Evolutionary conservation across 2,888 invertebrate species (phyloP), one percentile per base, ranked within the genome.

Genomic region (Andrena bucephala): DNA sequence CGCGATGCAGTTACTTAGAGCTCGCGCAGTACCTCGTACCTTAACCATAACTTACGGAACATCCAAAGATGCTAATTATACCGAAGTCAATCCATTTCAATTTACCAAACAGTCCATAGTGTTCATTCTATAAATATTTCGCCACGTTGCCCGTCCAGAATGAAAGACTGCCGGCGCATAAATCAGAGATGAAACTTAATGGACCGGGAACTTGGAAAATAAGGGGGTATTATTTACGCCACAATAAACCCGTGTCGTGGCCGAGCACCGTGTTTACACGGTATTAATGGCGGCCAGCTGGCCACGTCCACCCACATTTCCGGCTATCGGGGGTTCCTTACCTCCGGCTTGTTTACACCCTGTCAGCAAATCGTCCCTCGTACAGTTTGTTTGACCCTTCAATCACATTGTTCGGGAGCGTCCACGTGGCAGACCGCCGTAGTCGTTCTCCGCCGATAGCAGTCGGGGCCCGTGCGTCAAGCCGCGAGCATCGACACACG

Each of bases 61-160:
- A 24, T 13, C 27, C 24, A 13, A 13, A 57, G 8, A 24, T 24
- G 24, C 24, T 20, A 52, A 52, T 20, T 52, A 20, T 20, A 52
- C 52, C n/a, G 52, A 52, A 52, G 4, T 42, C 42, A 16, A 42
- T 42, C 2, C 20, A 20, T 52, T 52, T 52, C 20, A 52, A 52
- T 52, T 52, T 20, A 31, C 42, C 10, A 29, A 42, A 36, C 24
- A 42, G 68, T 29, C 48, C 31, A 52, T 68, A 50, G 50, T 66
- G 13, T 42, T 36, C 16, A 10, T 48, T 29, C 10, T 48, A 76
- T 24, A 70, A 54, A 57, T n/a, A 68, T 24, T 10, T 24, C 20
- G n/a, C 10, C 42, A 52, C 42, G 80, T 71, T 78, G 60, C 66
- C 77, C 71, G 50, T 71, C 65, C 66, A 33, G 71, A 60, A 78